phyloP scores from a whole-genome alignment of 92 coral and sea anemone species.

The Nematostella vectensis region DNA sequence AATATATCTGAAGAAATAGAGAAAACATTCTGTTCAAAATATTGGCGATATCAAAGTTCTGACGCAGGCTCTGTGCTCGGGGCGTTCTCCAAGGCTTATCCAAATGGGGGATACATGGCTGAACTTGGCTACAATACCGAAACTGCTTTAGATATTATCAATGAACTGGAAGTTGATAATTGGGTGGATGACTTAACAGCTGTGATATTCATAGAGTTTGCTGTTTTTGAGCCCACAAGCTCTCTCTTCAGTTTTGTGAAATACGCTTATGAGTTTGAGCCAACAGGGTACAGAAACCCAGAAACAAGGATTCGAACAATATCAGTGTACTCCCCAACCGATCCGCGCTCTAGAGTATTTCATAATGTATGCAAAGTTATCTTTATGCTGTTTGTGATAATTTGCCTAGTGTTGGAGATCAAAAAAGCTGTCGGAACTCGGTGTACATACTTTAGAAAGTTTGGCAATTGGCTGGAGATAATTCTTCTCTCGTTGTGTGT shows the following conservation, averaged over 20 bases:
- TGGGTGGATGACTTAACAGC: constrained; percentile 63
- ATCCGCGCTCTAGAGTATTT: constrained; percentile 32
- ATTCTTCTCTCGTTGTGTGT: constrained; percentile 20
- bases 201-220: constrained; percentile 70
- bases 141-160: constrained; percentile 44
- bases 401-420: constrained; percentile 41
- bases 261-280: constrained; percentile 41
- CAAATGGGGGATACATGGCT: constrained; percentile 62
- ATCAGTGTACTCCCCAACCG: constrained; percentile 53
- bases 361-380: constrained; percentile 41
- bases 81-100: constrained; percentile 11
- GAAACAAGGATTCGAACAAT: constrained; percentile 27
- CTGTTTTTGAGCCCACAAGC: constrained; percentile 69
- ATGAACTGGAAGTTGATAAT: constrained; percentile 28
- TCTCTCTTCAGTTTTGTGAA: constrained; percentile 57
- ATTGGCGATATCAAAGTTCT: constrained; percentile 59
- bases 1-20: constrained; percentile 17
- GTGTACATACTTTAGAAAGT: constrained; percentile 40
- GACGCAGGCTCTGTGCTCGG: constrained; percentile 12
- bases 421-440: constrained; percentile 36
- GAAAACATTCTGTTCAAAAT: constrained; percentile 41
- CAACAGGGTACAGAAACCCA: constrained; percentile 47
- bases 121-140: constrained; percentile 66
- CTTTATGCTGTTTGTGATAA: constrained; percentile 35
- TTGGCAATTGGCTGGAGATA: constrained; percentile 70